phyloP scores from a whole-genome alignment of 2,113 vertebrate genomes.

The Trogon surrucura region DNA sequence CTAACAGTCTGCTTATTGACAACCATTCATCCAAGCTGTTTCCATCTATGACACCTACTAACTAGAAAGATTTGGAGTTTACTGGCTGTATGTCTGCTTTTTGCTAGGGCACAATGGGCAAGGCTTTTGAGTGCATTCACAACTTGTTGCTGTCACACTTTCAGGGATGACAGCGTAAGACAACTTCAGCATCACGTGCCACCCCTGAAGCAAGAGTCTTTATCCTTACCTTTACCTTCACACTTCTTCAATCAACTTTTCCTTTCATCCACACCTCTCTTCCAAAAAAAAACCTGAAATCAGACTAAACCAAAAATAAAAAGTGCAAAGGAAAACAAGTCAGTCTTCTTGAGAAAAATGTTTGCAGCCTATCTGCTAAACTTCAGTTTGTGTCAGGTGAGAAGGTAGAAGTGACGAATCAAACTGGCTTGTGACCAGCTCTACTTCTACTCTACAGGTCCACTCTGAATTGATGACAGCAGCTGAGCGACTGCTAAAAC shows the following conservation, averaged over 20 bases:
- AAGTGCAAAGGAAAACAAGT: background rate
- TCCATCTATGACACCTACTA: background rate
- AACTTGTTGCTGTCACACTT: background rate
- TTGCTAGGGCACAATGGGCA: background rate
- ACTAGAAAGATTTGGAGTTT: background rate
- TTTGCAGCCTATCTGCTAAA: background rate
- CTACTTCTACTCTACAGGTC: background rate
- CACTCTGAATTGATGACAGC: background rate
- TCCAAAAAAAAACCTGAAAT: background rate
- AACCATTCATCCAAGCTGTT: background rate
- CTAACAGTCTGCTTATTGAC: background rate
- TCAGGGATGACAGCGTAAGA: background rate
- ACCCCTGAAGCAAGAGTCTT: background rate
- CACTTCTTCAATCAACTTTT: background rate
- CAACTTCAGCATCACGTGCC: background rate
- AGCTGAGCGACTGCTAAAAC: background rate
- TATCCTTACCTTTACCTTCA: background rate
- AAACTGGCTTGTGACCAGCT: slow-evolving; percentile 5
- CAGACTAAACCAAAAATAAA: background rate
- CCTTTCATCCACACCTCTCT: background rate
- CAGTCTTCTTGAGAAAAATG: background rate
- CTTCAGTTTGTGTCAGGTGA: background rate
- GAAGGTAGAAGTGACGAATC: background rate
- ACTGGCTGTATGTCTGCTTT: background rate
- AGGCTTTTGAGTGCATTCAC: background rate